These are phyloP conservation scores for Ypsolopha sequella DNA, from an alignment of 2,888 invertebrate genomes.

Conservation along the genomic window DNA sequence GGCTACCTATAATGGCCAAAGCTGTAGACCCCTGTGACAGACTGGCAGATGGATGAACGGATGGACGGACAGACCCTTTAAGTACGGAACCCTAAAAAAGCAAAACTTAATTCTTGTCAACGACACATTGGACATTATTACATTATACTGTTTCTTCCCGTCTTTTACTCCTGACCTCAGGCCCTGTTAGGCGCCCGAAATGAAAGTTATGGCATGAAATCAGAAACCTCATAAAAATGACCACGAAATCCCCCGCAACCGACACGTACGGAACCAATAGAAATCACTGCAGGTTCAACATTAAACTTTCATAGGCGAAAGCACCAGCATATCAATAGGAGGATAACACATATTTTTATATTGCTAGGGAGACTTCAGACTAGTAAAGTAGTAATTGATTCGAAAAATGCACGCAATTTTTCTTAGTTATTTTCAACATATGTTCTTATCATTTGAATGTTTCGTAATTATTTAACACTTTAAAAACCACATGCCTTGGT, in stretches of 20 bases:
- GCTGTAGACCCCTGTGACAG: no score
- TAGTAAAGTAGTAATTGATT: neutral
- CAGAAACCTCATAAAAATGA: no score
- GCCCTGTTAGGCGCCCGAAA: no score
- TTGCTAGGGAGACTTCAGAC: neutral
- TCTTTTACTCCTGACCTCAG: no score
- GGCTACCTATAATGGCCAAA: no score
- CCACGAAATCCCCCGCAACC: neutral
- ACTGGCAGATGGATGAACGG: no score
- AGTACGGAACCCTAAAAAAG: no score
- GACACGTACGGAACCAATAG: constrained; percentile 28
- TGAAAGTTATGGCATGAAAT: no score
- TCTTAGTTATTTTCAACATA: neutral
- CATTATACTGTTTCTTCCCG: no score
- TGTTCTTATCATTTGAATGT: neutral
- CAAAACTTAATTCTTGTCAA: no score
- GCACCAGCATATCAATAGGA: neutral
- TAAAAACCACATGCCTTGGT: neutral
- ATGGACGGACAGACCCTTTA: no score
- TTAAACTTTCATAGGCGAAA: constrained; percentile 7
- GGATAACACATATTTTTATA: neutral
- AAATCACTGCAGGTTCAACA: constrained; percentile 26
- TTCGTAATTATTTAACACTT: neutral
- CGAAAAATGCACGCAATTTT: neutral
- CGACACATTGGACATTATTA: no score